Percentiles rank a stretch among this genome's conserved stretches.
phyloP scores from a whole-genome alignment of 1,140 invertebrate genomes.

The Micrasema longulum region DNA sequence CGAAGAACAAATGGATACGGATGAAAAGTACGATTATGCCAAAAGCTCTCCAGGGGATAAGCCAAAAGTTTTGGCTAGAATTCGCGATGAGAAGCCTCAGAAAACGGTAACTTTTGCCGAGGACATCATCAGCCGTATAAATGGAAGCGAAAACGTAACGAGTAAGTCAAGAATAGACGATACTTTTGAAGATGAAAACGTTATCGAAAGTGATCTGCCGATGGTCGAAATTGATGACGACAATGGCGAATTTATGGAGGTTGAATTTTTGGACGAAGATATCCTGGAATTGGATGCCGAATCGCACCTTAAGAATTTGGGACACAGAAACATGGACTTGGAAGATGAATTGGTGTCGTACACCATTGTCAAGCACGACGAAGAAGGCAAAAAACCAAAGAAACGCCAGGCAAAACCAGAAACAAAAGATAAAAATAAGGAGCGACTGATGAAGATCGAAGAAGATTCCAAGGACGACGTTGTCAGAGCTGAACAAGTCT shows the following conservation, averaged over 20 bases:
- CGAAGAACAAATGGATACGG: not conserved
- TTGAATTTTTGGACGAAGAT: conserved; percentile 27
- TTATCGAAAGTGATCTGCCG: conserved; percentile 9
- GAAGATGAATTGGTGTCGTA: conserved; percentile 20
- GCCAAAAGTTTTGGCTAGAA: too few relatives aligned
- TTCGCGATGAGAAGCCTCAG: too few relatives aligned
- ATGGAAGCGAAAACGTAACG: too few relatives aligned
- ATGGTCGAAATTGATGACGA: conserved; percentile 5
- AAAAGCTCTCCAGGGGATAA: too few relatives aligned
- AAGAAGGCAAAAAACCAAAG: not conserved
- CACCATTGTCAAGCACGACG: conserved; percentile 23
- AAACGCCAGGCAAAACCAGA: not conserved
- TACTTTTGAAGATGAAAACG: not conserved
- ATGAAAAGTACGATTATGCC: too few relatives aligned
- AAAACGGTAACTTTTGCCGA: too few relatives aligned
- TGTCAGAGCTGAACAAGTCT: conserved; percentile 4
- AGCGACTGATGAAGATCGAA: conserved; percentile 5
- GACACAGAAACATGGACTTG: conserved; percentile 7
- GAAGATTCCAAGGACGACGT: not conserved
- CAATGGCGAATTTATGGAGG: conserved; percentile 23
- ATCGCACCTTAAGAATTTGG: not conserved
- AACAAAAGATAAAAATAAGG: not conserved
- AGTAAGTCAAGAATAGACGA: not conserved
- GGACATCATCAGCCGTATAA: too few relatives aligned
- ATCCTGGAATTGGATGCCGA: conserved; percentile 8